These are phyloP conservation scores for Cyanoliseus patagonus DNA, from an alignment of 2,113 vertebrate genomes.

Conservation along the genomic window DNA sequence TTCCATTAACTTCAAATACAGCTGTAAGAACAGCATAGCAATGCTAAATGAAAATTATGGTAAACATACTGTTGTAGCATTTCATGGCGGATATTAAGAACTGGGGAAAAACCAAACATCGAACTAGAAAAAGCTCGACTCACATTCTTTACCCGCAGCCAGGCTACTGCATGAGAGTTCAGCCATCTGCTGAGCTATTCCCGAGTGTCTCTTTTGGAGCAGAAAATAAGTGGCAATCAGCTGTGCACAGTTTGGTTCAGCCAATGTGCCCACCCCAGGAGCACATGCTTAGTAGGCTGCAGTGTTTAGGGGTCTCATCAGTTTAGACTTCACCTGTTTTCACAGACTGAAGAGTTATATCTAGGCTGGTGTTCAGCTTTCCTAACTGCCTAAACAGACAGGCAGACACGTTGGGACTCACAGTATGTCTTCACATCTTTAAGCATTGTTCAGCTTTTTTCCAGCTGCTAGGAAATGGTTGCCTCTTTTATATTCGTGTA, in stretches of 20 bases:
- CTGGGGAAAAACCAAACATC: neutral
- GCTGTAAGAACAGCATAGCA: neutral
- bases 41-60: neutral
- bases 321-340: neutral
- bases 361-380: neutral
- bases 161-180: neutral
- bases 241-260: neutral
- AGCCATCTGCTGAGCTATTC: neutral
- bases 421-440: neutral
- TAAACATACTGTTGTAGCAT: neutral
- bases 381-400: neutral
- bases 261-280: neutral
- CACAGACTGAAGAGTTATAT: neutral
- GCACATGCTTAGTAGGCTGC: neutral
- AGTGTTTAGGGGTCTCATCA: neutral
- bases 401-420: neutral
- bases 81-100: neutral
- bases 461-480: neutral
- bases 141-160: neutral
- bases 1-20: neutral
- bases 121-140: neutral
- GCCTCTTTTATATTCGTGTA: neutral
- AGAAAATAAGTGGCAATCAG: neutral
- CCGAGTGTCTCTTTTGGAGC: neutral
- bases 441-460: neutral